Evolutionary conservation across 2,888 invertebrate genomes (phyloP).

Genomic region (Mantis religiosa): DNA sequence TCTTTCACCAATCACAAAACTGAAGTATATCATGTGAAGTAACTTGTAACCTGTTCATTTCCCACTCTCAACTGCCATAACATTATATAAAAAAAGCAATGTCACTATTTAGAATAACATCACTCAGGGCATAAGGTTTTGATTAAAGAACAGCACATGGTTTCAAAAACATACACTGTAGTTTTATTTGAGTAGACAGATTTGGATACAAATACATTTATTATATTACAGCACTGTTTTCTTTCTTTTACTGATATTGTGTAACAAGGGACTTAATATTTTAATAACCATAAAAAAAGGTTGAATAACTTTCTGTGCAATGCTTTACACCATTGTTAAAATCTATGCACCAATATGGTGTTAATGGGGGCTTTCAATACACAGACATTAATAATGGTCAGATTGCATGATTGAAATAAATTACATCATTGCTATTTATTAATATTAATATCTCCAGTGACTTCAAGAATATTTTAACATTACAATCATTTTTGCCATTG

Average conservation of each 20-base stretch:
- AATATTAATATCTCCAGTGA: neutral
- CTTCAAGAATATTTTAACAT: neutral
- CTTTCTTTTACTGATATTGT: neutral
- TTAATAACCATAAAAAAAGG: neutral
- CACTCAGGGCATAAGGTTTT: neutral
- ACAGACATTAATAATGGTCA: neutral
- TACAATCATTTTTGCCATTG: neutral
- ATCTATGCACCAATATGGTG: neutral
- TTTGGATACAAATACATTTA: neutral
- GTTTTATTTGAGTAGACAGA: neutral
- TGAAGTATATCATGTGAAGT: no score
- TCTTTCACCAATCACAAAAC: no score
- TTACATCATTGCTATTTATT: neutral
- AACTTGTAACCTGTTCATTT: no score
- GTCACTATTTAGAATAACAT: no score
- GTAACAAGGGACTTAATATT: neutral
- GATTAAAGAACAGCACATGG: neutral
- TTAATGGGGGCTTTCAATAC: neutral
- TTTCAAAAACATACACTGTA: neutral
- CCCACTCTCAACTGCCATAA: no score
- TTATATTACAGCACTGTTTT: neutral
- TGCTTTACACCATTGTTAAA: neutral
- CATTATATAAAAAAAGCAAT: no score
- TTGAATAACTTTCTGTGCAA: neutral
- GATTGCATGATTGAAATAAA: neutral